Conservation (phyloP, 2,113 vertebrate species). For the Rynchops niger region DNA sequence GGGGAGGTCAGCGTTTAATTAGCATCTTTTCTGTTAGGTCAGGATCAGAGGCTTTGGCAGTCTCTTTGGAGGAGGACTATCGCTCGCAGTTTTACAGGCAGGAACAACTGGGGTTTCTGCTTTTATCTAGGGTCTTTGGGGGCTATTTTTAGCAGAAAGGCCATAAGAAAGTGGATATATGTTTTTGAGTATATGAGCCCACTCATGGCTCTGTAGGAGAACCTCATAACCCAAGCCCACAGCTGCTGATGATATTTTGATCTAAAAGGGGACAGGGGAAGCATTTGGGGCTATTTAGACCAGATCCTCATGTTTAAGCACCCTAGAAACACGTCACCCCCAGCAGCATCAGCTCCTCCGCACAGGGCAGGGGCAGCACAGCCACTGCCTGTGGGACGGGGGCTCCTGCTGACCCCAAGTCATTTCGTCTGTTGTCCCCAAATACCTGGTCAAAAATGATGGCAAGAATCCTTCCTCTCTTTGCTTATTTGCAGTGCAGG, state of each 20-base stretch:
- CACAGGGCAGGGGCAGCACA: neutral
- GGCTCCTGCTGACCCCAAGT: rapidly evolving
- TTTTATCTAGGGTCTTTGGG: neutral
- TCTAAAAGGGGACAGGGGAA: neutral
- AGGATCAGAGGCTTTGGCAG: slow-evolving; percentile 14
- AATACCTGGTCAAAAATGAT: neutral
- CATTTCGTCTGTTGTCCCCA: neutral
- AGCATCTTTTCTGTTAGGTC: slow-evolving; percentile 20
- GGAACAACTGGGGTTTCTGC: neutral
- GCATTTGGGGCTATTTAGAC: neutral
- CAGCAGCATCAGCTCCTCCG: neutral
- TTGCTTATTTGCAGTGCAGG: neutral
- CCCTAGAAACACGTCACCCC: neutral
- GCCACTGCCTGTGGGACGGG: rapidly evolving
- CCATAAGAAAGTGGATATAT: neutral
- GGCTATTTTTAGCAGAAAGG: neutral
- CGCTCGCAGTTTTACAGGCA: neutral
- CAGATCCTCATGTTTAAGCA: neutral
- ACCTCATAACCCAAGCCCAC: neutral
- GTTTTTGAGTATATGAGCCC: neutral
- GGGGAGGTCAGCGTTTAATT: slow-evolving; percentile 50
- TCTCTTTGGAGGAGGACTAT: neutral
- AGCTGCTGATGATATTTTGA: neutral
- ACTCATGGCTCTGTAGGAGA: neutral
- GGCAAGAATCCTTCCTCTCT: neutral